Percentiles rank a stretch among this genome's conserved stretches.
Conservation (phyloP, 2,113 vertebrate genomes). For the Dicentrarchus labrax region DNA sequence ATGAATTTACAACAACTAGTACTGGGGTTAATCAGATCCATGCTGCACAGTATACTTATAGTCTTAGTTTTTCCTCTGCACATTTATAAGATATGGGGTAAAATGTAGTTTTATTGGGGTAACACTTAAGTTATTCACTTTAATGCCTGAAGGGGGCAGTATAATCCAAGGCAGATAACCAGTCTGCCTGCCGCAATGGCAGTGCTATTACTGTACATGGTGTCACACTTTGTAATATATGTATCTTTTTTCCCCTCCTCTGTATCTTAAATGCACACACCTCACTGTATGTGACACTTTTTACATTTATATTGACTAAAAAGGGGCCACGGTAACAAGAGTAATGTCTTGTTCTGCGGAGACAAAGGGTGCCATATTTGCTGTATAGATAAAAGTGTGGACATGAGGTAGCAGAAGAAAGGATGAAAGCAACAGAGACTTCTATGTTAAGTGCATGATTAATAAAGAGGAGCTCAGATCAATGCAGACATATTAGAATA, state of each 20-base stretch:
- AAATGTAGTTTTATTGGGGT: neutral
- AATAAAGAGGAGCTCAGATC: constrained; percentile 69
- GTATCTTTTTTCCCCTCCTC: constrained; percentile 2
- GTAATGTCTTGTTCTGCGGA: constrained; percentile 44
- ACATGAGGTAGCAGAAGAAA: constrained; percentile 33
- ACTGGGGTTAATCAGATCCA: neutral
- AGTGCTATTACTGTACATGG: neutral
- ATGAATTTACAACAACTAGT: neutral
- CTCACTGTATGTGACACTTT: constrained; percentile 5
- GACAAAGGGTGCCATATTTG: constrained; percentile 33
- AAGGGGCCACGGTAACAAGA: constrained; percentile 11
- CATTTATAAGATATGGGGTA: neutral
- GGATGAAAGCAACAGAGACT: constrained; percentile 72
- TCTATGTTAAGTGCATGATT: constrained; percentile 69
- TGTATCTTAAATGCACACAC: constrained; percentile 30
- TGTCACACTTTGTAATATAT: constrained; percentile 7
- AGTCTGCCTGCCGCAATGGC: neutral
- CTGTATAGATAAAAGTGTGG: constrained; percentile 65
- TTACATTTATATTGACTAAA: constrained; percentile 48
- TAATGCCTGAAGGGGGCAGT: constrained; percentile 67
- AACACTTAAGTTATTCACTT: neutral
- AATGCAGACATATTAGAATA: constrained; percentile 52
- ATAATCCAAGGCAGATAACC: neutral
- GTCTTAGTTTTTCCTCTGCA: neutral
- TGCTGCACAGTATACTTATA: neutral